Evolutionary conservation across 2,797 vertebrate species (phyloP), one percentile per base, ranked within the genome.

Genomic region (Acanthis flammea): DNA sequence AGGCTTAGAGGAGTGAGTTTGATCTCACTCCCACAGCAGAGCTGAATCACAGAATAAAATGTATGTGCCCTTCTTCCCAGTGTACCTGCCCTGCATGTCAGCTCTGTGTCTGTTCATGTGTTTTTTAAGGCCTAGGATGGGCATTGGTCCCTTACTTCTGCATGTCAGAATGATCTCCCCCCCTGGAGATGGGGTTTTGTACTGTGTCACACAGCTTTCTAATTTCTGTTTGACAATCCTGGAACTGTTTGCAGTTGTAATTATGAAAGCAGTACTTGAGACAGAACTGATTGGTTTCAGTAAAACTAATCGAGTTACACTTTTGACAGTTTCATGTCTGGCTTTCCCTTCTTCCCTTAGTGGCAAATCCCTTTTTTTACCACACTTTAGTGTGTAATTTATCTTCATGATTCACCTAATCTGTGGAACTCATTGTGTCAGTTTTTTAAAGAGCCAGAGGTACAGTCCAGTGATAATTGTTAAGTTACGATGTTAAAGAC

Each of bases 61-160:
- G 2, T 28, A 1, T 7, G 19, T 44, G 1, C 5, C 25, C 9
- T 35, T 73, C 28, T 65, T 79, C 22, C 37, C 16, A 11, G 19
- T 28, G 48, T 21, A 14, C 31, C 19, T 1, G 1, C 3, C 1
- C 12, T 51, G 1, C 10, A 10, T 0, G 0, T 47, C 12, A 54
- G 23, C 2, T 1, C 6, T 19, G 4, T 68, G 51, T 28, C 63
- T 37, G 22, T 33, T 86, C 7, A 0, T 37, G 47, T 41, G 2
- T 14, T 58, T 14, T 60, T 80, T 10, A 28, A 66, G 72, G 51
- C 50, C 10, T 17, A 4, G 54, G 62, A 10, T 57, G 35, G 73
- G 14, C 33, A 19, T 47, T 0, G 0, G 17, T 75, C 55, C 0
- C 47, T 57, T 39, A 21, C 4, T 48, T 47, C 9, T 53, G 25